These are phyloP conservation scores for Tachysurus vachellii DNA, from an alignment of 2,113 vertebrate genomes.

Conservation along the genomic window DNA sequence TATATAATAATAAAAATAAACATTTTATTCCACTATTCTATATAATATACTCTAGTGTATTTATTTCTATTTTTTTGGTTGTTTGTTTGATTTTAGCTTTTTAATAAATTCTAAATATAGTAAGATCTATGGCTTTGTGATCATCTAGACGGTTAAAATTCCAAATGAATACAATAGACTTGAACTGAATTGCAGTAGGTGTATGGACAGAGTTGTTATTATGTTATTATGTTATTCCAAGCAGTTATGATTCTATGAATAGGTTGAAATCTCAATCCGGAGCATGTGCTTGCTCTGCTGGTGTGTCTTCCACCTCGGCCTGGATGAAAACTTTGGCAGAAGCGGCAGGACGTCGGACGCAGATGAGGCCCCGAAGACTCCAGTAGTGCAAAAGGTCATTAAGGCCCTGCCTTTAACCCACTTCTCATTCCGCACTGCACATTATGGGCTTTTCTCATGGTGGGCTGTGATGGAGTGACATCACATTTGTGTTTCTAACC, in stretches of 20 bases:
- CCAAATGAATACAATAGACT: neutral
- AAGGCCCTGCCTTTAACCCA: slow-evolving; percentile 30
- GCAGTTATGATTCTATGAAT: neutral
- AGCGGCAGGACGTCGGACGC: slow-evolving; percentile 35
- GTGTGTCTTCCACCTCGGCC: slow-evolving; percentile 50
- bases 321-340: slow-evolving; percentile 49
- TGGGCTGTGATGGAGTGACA: slow-evolving; percentile 15
- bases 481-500: slow-evolving; percentile 46
- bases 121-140: no score
- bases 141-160: no score
- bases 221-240: neutral
- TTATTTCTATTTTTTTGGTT: no score
- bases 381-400: slow-evolving; percentile 19
- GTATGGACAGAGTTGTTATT: neutral
- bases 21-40: no score
- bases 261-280: slow-evolving; percentile 3
- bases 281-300: slow-evolving; percentile 43
- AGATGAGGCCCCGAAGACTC: slow-evolving; percentile 17
- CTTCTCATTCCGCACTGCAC: slow-evolving; percentile 17
- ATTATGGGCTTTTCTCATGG: slow-evolving; percentile 40
- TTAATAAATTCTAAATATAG: no score
- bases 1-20: no score
- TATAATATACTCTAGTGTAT: no score
- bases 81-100: no score
- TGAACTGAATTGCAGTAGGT: neutral